Conservation (phyloP, 2,888 invertebrate genomes). For the Melanophora roralis region DNA sequence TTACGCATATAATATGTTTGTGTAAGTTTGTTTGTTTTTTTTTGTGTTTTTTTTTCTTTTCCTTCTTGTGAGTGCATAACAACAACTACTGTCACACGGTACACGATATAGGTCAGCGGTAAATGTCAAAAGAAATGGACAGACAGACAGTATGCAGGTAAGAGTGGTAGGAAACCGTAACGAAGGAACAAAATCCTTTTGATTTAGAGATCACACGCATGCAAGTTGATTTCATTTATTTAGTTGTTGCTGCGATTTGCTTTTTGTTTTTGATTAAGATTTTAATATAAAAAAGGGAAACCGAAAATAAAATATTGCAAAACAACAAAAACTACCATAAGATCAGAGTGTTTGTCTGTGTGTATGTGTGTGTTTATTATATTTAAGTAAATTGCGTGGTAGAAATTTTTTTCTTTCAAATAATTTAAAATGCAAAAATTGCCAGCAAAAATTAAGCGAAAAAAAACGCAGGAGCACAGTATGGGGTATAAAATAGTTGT, state of each 20-base stretch:
- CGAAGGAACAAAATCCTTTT: constrained; percentile 64
- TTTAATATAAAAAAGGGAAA: constrained; percentile 52
- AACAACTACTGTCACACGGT: constrained; percentile 57
- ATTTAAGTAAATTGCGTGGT: constrained; percentile 40
- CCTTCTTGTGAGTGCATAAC: not conserved
- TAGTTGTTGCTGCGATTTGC: not conserved
- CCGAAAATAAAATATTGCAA: constrained; percentile 52
- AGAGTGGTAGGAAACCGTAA: constrained; percentile 69
- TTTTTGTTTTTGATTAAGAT: not conserved
- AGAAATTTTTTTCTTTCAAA: constrained; percentile 43
- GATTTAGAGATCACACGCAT: constrained; percentile 58
- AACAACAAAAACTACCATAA: not conserved
- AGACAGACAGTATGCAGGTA: no score
- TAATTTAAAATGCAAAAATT: constrained; percentile 61
- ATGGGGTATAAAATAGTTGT: constrained; percentile 29
- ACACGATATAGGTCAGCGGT: constrained; percentile 61
- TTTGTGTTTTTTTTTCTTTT: constrained; percentile 8
- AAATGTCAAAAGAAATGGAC: constrained; percentile 59
- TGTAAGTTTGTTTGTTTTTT: constrained; percentile 17
- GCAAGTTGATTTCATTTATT: constrained; percentile 44
- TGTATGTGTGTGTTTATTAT: no score
- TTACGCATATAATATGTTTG: not conserved
- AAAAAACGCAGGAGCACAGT: not conserved
- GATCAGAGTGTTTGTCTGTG: constrained; percentile 1
- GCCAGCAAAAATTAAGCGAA: constrained; percentile 18